phyloP scores from a whole-genome alignment of 2,888 invertebrate genomes.

The Lycophotia porphyrea region DNA sequence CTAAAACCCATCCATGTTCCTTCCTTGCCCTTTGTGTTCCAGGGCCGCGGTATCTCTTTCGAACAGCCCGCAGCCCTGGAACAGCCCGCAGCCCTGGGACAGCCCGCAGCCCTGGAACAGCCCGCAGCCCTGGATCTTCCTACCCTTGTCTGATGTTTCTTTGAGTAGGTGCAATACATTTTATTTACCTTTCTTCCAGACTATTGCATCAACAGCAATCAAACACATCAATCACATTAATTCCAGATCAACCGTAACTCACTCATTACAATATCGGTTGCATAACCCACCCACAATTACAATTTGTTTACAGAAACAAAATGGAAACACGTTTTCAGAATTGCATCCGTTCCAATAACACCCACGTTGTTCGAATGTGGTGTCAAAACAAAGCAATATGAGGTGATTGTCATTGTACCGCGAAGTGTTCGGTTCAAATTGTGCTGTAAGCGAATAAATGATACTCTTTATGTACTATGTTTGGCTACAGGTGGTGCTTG shows the following conservation, averaged over 20 bases:
- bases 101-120: too few relatives aligned
- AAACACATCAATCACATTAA: not conserved
- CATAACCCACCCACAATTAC: slow-evolving; percentile 28
- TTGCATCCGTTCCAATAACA: slow-evolving; percentile 64
- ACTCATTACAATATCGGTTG: slow-evolving; percentile 29
- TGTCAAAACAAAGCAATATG: slow-evolving; percentile 61
- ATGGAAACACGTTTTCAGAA: slow-evolving; percentile 58
- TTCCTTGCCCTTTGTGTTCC: too few relatives aligned
- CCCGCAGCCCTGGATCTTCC: too few relatives aligned
- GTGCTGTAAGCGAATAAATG: slow-evolving; percentile 36
- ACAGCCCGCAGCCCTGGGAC: too few relatives aligned
- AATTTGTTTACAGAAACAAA: slow-evolving; percentile 49
- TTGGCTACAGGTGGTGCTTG: not conserved
- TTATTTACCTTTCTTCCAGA: not conserved
- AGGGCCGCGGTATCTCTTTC: too few relatives aligned
- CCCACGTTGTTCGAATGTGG: slow-evolving; percentile 46
- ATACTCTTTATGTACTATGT: slow-evolving; percentile 34
- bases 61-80: too few relatives aligned
- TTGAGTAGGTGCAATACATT: not conserved
- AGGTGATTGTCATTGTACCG: slow-evolving; percentile 52
- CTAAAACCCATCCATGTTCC: too few relatives aligned
- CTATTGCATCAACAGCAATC: not conserved
- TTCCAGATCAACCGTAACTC: not conserved
- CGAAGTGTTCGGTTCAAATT: slow-evolving; percentile 50
- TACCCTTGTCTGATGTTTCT: not conserved